These are phyloP conservation scores for Bucco capensis DNA, from an alignment of 2,113 vertebrate genomes.

Conservation along the genomic window DNA sequence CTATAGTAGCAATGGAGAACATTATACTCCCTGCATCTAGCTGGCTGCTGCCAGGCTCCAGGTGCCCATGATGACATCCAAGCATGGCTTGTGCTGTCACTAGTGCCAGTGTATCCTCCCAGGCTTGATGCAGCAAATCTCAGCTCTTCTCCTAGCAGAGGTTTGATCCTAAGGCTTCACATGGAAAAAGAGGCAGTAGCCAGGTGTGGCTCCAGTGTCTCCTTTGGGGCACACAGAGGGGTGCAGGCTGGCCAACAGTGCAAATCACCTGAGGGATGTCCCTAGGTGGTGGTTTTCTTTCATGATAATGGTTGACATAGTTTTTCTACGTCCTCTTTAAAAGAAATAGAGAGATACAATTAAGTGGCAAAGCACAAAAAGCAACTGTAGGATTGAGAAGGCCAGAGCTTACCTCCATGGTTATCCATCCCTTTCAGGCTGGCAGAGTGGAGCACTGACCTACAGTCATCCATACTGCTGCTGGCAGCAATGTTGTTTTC, in stretches of 20 bases:
- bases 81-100: not conserved
- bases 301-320: not conserved
- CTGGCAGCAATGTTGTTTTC: rapidly evolving
- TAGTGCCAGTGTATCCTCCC: rapidly evolving
- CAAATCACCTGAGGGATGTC: not conserved
- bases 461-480: not conserved
- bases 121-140: not conserved
- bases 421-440: not conserved
- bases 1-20: not conserved
- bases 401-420: not conserved
- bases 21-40: rapidly evolving
- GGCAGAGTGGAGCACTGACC: not conserved
- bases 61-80: rapidly evolving
- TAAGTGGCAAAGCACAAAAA: not conserved
- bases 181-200: rapidly evolving
- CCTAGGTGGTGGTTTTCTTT: not conserved
- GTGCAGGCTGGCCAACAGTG: not conserved
- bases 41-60: not conserved
- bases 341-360: rapidly evolving
- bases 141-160: not conserved
- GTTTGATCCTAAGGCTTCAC: not conserved
- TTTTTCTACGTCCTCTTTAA: not conserved
- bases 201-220: not conserved
- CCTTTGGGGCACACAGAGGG: not conserved
- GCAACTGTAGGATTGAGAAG: not conserved